Base-by-base conservation (phyloP, 2,797 vertebrate genomes). In the Bryconaethiops microstoma region DNA sequence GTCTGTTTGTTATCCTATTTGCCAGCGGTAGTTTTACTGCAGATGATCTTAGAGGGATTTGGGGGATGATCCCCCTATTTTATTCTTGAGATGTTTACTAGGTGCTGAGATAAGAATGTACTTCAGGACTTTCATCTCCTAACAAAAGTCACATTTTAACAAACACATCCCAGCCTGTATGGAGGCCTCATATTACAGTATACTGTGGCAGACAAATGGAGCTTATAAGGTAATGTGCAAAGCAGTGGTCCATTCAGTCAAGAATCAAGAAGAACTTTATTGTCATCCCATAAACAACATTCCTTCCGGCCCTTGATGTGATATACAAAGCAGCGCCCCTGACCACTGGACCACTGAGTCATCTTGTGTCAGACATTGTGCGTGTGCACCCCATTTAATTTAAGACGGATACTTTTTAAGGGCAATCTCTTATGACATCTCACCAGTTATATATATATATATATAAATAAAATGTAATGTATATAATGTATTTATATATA, bases 141-240 rank as follows among this genome's bases (percentile, higher is more conserved):
- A 23, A 21, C n/a, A 74, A 74, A 60, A 17, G 5, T 10, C 67
- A 75, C 52, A 35, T 63, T 65, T 70, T 74, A 55, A 77, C 70
- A 72, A 67, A 60, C 71, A 68, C 1, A 17, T 57, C 70, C 59
- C 69, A 29, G 63, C 59, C 48, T 83, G 79, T 23, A 70, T 50
- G 23, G 74, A 67, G 50, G 50, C 7, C 0, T 67, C 60, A 25
- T 35, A n/a, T 69, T 67, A 48, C 45, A 4, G 45, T 48, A 48
- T 19, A 14, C 10, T 70, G 77, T 42, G 63, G 57, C 50, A 71
- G 57, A 21, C 21, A 76, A 45, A 75, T 29, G 21, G 42, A 70
- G 64, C n/a, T 16, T 40, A 42, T 45, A 68, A 78, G 71, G 50
- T 79, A 62, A 79, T 71, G 25, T 54, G 74, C 72, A 60, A 63